Base-by-base conservation (phyloP, 2,888 invertebrate species). In the Platycheirus albimanus region DNA sequence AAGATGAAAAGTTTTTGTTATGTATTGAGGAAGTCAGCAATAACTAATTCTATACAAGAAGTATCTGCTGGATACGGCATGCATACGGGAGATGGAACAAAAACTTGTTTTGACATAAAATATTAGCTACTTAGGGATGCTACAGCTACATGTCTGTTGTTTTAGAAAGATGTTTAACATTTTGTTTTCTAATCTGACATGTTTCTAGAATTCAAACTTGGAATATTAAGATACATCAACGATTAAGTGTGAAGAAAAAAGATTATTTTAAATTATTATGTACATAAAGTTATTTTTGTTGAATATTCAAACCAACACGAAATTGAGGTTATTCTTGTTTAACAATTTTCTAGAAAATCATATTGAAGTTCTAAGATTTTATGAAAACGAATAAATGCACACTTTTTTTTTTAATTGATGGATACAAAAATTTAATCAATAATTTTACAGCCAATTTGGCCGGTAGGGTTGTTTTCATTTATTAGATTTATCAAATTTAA, bases 31-130 rank as follows among this genome's bases (percentile, higher is more conserved):
- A 70, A 51, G 63, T 51, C n/a, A 11, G 15, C 20, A 54, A 30
- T 52, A 61, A 51, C 43, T 61, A 43, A 61, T 61, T 61, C 43
- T 43, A 17, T 17, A n/a, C n/a, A n/a, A 43, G 11, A 61, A 43
- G 43, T 30, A 13, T 30, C 30, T 33, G 30, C 3, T 24, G 5
- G 24, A 24, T 24, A 24, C 8, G 30, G 5, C n/a, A 10, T 3
- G 52, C 10, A n/a, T 17, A 15, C 11, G 2, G 38, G n/a, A 38
- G 5, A 41, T 49, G 36, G 15, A 19, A 30, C 8, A 24, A 38
- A 56, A 71, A 78, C 79, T 74, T 74, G 79, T 79, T 74, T 30
- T 2, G 20, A 30, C 45, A 33, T 63, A 67, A 79, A 54, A 74
- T 74, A 54, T 61, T 30, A 67, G 30, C 51, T 51, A 43, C 41